Conservation (phyloP, 2,113 vertebrate species). For the Mobula birostris region DNA sequence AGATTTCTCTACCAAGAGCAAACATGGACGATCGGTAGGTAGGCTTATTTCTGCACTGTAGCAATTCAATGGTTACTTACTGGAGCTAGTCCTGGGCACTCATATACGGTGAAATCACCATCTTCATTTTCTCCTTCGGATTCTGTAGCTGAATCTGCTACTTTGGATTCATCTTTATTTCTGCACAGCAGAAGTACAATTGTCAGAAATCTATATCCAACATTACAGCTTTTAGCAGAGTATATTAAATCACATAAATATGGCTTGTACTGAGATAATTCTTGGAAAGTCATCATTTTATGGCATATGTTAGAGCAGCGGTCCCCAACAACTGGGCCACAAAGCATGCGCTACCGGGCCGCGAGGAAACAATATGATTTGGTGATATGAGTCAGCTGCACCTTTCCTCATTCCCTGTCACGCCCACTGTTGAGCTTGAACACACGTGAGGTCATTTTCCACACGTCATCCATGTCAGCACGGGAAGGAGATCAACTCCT, state of each 20-base stretch:
- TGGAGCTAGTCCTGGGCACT: constrained; percentile 89
- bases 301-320: neutral
- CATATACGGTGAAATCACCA: constrained; percentile 89
- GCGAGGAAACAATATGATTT: no score
- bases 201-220: neutral
- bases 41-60: no score
- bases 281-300: neutral
- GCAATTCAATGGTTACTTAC: constrained; percentile 52
- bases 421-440: no score
- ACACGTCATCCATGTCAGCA: no score
- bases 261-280: neutral
- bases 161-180: constrained; percentile 74
- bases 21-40: no score
- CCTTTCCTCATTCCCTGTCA: no score
- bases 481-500: no score
- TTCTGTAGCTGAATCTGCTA: constrained; percentile 65
- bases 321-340: no score
- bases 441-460: no score
- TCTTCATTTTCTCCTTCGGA: constrained; percentile 90
- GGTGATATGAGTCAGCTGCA: no score
- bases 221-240: neutral
- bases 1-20: no score
- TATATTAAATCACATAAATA: neutral
- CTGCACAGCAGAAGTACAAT: constrained; percentile 48
- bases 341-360: no score